Base-by-base conservation (phyloP, 2,888 invertebrate species). In the Calephelis perditalis region DNA sequence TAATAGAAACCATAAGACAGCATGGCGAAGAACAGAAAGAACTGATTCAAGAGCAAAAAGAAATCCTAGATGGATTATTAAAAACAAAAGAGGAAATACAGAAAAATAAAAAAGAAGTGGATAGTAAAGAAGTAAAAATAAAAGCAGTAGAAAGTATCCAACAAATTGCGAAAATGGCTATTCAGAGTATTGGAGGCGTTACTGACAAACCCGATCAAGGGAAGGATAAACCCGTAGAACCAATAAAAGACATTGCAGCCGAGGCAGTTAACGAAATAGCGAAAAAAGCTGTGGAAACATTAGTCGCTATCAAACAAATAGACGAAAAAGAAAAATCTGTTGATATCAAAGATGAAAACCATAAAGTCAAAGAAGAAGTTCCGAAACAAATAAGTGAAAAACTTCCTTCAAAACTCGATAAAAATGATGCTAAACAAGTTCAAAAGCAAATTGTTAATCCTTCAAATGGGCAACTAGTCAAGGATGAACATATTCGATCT, bases 11-110 rank as follows among this genome's bases (percentile, higher is more conserved):
- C 15, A 86, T 95, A 26, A 93, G 94, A 77, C 92, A 93, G 73
- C 94, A 95, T 67, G 93, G 94, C 62, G 90, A 93, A 74, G 93
- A 94, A 73, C 94, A 94, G 71, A 91, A 93, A 70, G 92, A 94
- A 75, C 79, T 95, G 64, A 87, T 95, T 44, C 91, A 94, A 68
- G 93, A 95, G 73, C 94, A 94, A 70, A 93, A 94, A 69, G 90
- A 93, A 73, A 87, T 94, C 63, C 75, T 94, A 56, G 84, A 92
- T 65, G 92, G 94, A 74, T 82, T 94, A 35, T 91, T 92, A 61
- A 90, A 92, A 66, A 92, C 92, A 6, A 91, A 92, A 62, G 78
- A 91, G 64, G 91, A 92, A 68, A 68, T 91, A 6, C 78, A 89
- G 64, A 78, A 83, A 73, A 91, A 77, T 77, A 92, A 84, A 72